Evolutionary conservation across 2,113 vertebrate genomes (phyloP).

Genomic region (Pardalotus punctatus): DNA sequence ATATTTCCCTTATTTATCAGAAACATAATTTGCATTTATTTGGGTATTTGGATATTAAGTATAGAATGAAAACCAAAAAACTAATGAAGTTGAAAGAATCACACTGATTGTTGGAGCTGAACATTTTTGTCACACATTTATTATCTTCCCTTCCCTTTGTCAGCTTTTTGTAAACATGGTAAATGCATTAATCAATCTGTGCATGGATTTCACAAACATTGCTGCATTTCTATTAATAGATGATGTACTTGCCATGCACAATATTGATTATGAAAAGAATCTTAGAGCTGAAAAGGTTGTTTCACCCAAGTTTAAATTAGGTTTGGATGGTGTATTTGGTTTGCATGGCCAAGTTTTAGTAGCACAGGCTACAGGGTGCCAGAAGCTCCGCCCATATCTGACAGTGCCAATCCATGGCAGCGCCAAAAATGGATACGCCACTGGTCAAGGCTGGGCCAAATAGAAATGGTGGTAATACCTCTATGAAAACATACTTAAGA

Average conservation of each 20-base stretch:
- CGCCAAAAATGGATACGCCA: neutral
- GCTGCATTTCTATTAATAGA: conserved; percentile 62
- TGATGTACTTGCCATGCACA: neutral
- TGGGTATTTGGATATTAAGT: neutral
- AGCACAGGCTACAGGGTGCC: accelerated
- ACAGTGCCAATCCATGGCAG: too few species aligned
- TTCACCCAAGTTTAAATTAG: conserved; percentile 11
- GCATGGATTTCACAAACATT: conserved; percentile 24
- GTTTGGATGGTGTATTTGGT: neutral
- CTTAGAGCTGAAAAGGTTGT: neutral
- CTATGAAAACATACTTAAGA: too few species aligned
- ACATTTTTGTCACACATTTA: conserved; percentile 34
- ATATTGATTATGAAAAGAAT: neutral
- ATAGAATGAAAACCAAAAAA: conserved; percentile 8
- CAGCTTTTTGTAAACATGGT: conserved; percentile 15
- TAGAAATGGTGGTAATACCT: accelerated
- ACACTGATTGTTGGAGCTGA: neutral
- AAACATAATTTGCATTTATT: conserved; percentile 1
- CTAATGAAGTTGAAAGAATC: conserved; percentile 44
- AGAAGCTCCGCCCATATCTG: neutral
- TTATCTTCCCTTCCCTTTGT: conserved; percentile 7
- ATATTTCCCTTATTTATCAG: neutral
- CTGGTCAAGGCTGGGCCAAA: neutral
- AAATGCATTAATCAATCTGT: conserved; percentile 51
- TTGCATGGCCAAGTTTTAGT: neutral